These are phyloP conservation scores for Palloptera scutellata DNA, from an alignment of 2,888 invertebrate species.

Conservation along the genomic window DNA sequence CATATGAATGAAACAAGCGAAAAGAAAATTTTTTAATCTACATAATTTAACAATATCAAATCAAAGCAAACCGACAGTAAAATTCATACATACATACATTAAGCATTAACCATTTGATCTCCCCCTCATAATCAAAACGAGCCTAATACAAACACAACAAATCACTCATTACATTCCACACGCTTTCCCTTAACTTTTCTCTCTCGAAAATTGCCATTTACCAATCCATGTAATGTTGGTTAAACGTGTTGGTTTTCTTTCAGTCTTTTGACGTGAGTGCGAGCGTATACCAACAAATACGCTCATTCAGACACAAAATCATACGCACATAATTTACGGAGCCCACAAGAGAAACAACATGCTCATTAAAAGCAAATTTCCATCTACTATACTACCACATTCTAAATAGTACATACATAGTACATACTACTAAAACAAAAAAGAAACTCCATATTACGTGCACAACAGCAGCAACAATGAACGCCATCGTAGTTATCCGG, in stretches of 20 bases:
- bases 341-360: constrained; percentile 16
- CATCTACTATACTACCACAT: too few species aligned
- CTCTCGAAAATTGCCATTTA: too few species aligned
- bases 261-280: background rate
- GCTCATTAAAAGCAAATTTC: constrained; percentile 25
- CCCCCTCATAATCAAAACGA: too few species aligned
- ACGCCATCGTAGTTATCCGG: background rate
- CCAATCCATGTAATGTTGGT: background rate
- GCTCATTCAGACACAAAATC: constrained; percentile 1
- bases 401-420: background rate
- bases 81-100: too few species aligned
- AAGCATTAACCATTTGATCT: too few species aligned
- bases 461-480: constrained; percentile 1
- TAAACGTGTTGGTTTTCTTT: background rate
- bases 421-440: background rate
- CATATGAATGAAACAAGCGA: background rate
- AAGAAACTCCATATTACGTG: background rate
- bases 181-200: too few species aligned
- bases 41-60: too few species aligned
- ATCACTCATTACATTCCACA: too few species aligned
- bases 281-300: constrained; percentile 17
- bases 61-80: too few species aligned
- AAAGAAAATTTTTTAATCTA: too few species aligned
- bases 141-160: too few species aligned
- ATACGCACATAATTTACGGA: constrained; percentile 18